These are phyloP conservation scores for Caenorhabditis sinica DNA, from an alignment of 2,888 invertebrate genomes.

Conservation along the genomic window DNA sequence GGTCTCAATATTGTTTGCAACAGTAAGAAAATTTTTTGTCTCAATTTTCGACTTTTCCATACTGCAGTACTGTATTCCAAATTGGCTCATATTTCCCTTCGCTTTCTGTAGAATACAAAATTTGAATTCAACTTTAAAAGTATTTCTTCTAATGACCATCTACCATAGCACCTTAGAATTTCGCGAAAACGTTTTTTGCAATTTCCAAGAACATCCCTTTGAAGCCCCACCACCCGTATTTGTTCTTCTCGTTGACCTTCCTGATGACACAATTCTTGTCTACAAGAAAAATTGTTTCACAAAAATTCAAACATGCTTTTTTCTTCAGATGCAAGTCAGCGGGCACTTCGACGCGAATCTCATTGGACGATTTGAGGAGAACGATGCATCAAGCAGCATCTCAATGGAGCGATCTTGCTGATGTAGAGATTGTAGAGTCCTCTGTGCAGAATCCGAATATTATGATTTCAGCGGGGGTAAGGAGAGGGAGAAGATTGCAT, in stretches of 20 bases:
- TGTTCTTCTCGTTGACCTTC: neutral
- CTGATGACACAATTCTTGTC: neutral
- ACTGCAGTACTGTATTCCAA: no score
- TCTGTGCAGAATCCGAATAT: constrained; percentile 39
- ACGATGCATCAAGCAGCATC: constrained; percentile 56
- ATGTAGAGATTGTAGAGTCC: constrained; percentile 54
- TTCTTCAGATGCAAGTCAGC: constrained; percentile 52
- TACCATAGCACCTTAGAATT: no score
- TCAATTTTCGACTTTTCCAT: no score
- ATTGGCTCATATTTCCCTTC: no score
- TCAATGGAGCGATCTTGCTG: constrained; percentile 65
- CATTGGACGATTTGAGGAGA: constrained; percentile 47
- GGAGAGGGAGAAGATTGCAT: neutral
- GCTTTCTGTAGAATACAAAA: no score
- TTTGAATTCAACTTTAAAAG: no score
- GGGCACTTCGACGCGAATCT: constrained; percentile 39
- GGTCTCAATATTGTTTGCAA: no score
- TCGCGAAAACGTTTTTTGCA: no score
- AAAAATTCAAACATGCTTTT: neutral
- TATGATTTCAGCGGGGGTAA: constrained; percentile 50
- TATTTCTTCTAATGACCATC: no score
- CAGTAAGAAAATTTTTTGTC: no score
- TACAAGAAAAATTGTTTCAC: neutral
- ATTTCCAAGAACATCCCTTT: no score
- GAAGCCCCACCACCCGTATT: no score